These are phyloP conservation scores for Drosophila conformis DNA, from an alignment of 2,888 invertebrate species.

Conservation along the genomic window DNA sequence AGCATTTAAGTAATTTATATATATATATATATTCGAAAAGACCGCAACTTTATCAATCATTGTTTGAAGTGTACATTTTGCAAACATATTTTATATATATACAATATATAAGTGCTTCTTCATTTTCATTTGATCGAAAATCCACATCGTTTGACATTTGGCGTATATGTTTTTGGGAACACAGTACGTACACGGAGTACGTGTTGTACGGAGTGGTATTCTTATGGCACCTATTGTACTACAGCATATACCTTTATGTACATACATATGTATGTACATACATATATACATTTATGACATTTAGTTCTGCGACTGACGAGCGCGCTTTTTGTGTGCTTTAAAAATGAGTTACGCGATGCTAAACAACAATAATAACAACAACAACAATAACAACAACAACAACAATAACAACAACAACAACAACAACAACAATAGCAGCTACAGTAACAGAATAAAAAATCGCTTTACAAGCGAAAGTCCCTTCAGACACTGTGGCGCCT, in stretches of 20 bases:
- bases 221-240: conserved; percentile 10
- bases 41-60: not conserved
- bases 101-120: no score
- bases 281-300: not conserved
- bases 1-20: not conserved
- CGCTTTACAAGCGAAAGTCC: conserved; percentile 21
- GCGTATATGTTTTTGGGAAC: conserved; percentile 3
- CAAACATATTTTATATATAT: no score
- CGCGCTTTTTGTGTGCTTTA: conserved; percentile 27
- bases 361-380: conserved; percentile 25
- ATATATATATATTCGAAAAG: not conserved
- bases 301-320: conserved; percentile 2
- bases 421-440: no score
- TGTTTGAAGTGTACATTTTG: not conserved
- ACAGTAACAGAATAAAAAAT: not conserved
- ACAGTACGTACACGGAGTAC: no score
- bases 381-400: not conserved
- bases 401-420: not conserved
- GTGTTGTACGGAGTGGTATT: not conserved
- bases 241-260: not conserved
- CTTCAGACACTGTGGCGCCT: conserved; percentile 6
- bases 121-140: not conserved
- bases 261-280: no score
- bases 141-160: not conserved
- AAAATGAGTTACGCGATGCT: conserved; percentile 46